Percentiles rank a stretch among this genome's conserved stretches.
Conservation (phyloP, 2,888 invertebrate species). For the Macrophya annulata region DNA sequence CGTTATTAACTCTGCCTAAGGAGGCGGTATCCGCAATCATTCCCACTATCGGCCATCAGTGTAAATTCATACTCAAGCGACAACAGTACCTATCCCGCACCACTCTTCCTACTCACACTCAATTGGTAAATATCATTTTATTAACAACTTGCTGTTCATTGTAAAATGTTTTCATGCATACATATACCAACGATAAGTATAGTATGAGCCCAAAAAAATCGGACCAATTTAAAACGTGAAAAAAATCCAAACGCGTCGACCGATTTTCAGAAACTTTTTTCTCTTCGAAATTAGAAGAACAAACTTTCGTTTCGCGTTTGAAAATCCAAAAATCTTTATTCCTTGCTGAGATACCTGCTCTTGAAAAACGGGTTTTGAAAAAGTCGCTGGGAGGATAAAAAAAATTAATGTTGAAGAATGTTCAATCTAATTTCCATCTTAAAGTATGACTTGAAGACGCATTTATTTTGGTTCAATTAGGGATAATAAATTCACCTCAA, state of each 20-base stretch:
- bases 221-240: conserved; percentile 14
- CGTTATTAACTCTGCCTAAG: conserved; percentile 9
- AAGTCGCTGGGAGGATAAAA: not conserved
- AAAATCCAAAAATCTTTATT: not conserved
- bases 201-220: not conserved
- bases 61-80: conserved; percentile 26
- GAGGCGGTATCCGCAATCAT: conserved; percentile 21
- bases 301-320: not conserved
- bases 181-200: not conserved
- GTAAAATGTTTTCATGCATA: too few species aligned
- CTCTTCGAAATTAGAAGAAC: not conserved
- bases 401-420: not conserved
- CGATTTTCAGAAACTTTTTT: conserved; percentile 14
- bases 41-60: conserved; percentile 29
- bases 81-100: conserved; percentile 17
- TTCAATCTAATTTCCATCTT: not conserved
- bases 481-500: too few species aligned
- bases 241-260: not conserved
- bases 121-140: conserved; percentile 13
- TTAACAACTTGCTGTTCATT: not conserved
- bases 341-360: not conserved
- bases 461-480: too few species aligned
- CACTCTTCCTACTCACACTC: not conserved
- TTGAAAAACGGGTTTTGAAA: not conserved
- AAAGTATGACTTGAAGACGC: too few species aligned